Evolutionary conservation across 2,888 invertebrate species (phyloP).

Genomic region (Phortica magna): DNA sequence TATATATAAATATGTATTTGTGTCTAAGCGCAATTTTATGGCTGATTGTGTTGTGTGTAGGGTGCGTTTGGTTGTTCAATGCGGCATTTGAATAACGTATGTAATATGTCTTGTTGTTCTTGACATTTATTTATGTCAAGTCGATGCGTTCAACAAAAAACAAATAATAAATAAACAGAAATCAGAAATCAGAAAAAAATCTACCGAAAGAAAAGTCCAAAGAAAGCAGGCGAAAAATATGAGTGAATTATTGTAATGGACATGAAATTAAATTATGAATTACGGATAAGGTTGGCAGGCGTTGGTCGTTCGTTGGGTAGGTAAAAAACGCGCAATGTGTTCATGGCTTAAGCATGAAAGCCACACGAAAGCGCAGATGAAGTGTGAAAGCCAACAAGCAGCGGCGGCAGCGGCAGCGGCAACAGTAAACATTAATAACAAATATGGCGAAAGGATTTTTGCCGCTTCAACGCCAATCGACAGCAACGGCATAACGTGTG

Average conservation of each 20-base stretch:
- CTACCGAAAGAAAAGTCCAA: too few species aligned
- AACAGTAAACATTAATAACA: conserved; percentile 65
- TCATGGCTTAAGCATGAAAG: neutral
- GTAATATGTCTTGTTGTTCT: conserved; percentile 10
- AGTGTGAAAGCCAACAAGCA: conserved; percentile 10
- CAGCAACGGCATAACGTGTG: conserved; percentile 10
- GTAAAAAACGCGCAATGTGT: neutral
- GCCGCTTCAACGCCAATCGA: conserved; percentile 25
- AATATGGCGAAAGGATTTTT: conserved; percentile 51
- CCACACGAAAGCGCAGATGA: neutral
- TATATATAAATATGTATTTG: conserved; percentile 28
- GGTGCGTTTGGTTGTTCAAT: neutral
- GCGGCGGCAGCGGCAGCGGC: conserved; percentile 34
- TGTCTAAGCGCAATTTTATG: conserved; percentile 20
- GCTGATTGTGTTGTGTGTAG: neutral
- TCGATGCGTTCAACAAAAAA: neutral
- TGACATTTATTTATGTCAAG: conserved; percentile 30
- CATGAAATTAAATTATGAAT: conserved; percentile 59
- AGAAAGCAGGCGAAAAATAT: conserved; percentile 18
- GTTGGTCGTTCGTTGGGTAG: neutral
- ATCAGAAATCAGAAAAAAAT: neutral
- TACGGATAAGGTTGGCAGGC: neutral
- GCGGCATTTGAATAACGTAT: neutral
- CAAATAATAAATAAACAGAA: too few species aligned
- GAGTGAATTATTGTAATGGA: conserved; percentile 61